These are phyloP conservation scores for Pachyramphus minor DNA, from an alignment of 2,113 vertebrate species.

Conservation along the genomic window DNA sequence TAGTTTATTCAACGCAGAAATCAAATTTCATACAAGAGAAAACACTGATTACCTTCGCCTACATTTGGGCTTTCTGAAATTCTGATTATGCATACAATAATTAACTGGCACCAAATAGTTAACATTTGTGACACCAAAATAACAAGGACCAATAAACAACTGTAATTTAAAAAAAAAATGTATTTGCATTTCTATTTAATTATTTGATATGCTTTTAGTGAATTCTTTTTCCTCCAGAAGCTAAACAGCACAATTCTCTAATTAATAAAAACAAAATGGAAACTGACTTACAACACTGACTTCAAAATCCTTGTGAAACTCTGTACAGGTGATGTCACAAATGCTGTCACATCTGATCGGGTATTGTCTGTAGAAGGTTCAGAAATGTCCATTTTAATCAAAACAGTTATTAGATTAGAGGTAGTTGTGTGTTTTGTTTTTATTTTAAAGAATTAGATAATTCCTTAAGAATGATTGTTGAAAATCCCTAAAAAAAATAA, in stretches of 20 bases:
- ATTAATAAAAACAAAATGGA: slow-evolving; percentile 29
- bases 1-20: neutral
- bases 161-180: neutral
- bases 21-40: neutral
- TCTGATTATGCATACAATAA: neutral
- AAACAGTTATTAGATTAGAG: slow-evolving; percentile 2
- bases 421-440: neutral
- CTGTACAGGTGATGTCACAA: slow-evolving; percentile 61
- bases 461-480: neutral
- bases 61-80: slow-evolving; percentile 12
- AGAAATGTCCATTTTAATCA: slow-evolving; percentile 54
- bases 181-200: neutral
- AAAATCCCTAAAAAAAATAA: neutral
- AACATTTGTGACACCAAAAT: slow-evolving; percentile 55
- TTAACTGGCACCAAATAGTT: slow-evolving; percentile 11
- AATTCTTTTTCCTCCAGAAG: neutral
- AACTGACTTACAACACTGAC: slow-evolving; percentile 41
- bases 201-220: neutral
- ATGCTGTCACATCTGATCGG: slow-evolving; percentile 50
- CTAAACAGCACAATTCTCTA: slow-evolving; percentile 11
- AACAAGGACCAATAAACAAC: neutral
- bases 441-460: neutral
- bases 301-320: slow-evolving; percentile 56
- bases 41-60: neutral
- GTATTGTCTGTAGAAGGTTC: slow-evolving; percentile 50